Base-by-base conservation (phyloP, 1,140 invertebrate genomes). In the Papilio aristodemus region DNA sequence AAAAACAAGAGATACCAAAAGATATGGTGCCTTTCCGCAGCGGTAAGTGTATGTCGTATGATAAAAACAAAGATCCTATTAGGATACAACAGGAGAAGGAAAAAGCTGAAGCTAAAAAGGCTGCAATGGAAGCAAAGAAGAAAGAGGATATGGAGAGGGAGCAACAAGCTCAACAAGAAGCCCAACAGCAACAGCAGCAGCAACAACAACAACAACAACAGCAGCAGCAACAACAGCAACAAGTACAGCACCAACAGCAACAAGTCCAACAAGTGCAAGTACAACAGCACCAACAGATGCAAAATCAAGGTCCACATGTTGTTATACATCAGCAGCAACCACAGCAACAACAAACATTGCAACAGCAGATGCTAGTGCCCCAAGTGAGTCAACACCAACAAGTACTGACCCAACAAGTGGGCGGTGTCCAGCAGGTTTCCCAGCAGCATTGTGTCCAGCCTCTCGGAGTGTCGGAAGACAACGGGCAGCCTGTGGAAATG, bases 1-100 rank as follows among this genome's bases (percentile, higher is more conserved):
- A 94, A 67, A 95, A 95, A 86, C 85, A 93, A 27, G 95, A 95
- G 71, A 77, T 92, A 38, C 91, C 92, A 59, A 92, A 92, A 72
- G 90, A 89, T 7, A 80, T 87, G 89, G 92, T 88, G 59, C 93
- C 81, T 63, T 93, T 90, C 87, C 89, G 86, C 67, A 91, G 84
- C 78, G 92, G 87, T 68, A 88, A 89, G 68, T 91, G 83, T 77
- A 92, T 89, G 93, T 74, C 82, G 17, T 92, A 85, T 67, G 87
- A 90, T 67, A 91, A 91, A 71, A 92, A 92, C 67, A 92, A 92
- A 62, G 92, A 92, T 73, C 91, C 92, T 32, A 71, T 88, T 59
- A 84, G 89, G 76, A 82, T 89, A 74, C 90, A 92, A 57, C 87
- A 90, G 36, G 91, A 92, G 62, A 92, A 92, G 75, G 83, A 89